Percentiles rank a stretch among this genome's conserved stretches.
These are phyloP conservation scores for Aptenodytes patagonicus DNA, from an alignment of 2,113 vertebrate genomes.

Conservation along the genomic window DNA sequence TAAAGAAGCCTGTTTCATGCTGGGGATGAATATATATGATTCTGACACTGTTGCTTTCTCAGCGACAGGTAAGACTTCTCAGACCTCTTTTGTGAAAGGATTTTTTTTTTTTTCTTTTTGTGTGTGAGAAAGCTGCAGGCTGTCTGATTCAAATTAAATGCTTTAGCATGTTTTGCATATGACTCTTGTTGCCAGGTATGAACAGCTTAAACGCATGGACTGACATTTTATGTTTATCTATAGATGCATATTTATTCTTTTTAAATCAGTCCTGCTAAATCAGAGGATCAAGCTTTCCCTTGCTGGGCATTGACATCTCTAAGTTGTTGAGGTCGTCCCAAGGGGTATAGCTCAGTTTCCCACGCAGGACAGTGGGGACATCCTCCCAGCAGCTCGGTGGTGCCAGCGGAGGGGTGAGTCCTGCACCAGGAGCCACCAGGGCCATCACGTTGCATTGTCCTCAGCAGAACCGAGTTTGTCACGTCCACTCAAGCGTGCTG, in stretches of 20 bases:
- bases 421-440: neutral
- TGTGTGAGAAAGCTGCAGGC: neutral
- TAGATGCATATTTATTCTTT: neutral
- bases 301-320: no score
- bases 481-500: neutral
- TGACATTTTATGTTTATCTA: accelerated
- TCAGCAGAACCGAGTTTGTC: slow-evolving; percentile 16
- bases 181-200: neutral
- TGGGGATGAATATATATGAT: neutral
- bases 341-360: neutral
- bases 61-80: slow-evolving; percentile 1
- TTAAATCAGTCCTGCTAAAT: neutral
- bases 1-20: neutral
- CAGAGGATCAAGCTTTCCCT: neutral
- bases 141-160: neutral
- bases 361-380: neutral
- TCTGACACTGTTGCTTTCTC: neutral
- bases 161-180: neutral
- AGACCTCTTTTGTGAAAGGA: neutral
- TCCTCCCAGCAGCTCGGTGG: neutral
- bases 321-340: neutral
- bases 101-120: neutral
- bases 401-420: neutral
- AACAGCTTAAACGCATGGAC: accelerated
- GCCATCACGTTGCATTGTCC: neutral